Conservation (phyloP, 2,888 invertebrate species). For the Leucoma salicis region DNA sequence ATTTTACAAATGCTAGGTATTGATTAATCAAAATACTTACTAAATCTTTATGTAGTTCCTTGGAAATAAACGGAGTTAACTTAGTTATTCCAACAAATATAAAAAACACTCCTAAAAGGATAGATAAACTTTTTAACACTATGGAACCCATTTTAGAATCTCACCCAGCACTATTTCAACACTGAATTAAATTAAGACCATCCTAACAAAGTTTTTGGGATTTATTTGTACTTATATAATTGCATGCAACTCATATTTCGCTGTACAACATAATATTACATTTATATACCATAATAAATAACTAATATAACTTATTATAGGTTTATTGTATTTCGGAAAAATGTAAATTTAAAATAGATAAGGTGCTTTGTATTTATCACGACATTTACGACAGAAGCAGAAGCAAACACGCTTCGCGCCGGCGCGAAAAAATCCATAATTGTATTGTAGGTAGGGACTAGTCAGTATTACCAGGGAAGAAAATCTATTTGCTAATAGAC, state of each 20-base stretch:
- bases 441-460: slow-evolving; percentile 1
- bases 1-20: slow-evolving; percentile 10
- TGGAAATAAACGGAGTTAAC: slow-evolving; percentile 94
- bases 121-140: slow-evolving; percentile 94
- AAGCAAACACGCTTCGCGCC: slow-evolving; percentile 68
- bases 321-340: neutral
- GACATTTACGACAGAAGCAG: slow-evolving; percentile 18
- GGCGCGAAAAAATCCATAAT: slow-evolving; percentile 80
- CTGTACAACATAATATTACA: slow-evolving; percentile 8
- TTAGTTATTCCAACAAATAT: slow-evolving; percentile 97
- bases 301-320: neutral
- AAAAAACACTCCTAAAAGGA: slow-evolving; percentile 96
- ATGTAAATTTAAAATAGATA: neutral
- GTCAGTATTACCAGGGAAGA: slow-evolving; percentile 24
- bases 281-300: slow-evolving; percentile 12
- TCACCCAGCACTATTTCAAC: slow-evolving; percentile 22
- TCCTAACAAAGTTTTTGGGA: slow-evolving; percentile 10
- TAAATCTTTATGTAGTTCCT: slow-evolving; percentile 98
- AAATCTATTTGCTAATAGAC: slow-evolving; percentile 6
- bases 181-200: slow-evolving; percentile 34
- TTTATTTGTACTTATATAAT: neutral
- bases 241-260: neutral
- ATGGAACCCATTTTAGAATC: slow-evolving; percentile 81
- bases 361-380: neutral
- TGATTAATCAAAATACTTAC: slow-evolving; percentile 80